phyloP scores from a whole-genome alignment of 2,113 vertebrate genomes.

The Calidris pygmaea region DNA sequence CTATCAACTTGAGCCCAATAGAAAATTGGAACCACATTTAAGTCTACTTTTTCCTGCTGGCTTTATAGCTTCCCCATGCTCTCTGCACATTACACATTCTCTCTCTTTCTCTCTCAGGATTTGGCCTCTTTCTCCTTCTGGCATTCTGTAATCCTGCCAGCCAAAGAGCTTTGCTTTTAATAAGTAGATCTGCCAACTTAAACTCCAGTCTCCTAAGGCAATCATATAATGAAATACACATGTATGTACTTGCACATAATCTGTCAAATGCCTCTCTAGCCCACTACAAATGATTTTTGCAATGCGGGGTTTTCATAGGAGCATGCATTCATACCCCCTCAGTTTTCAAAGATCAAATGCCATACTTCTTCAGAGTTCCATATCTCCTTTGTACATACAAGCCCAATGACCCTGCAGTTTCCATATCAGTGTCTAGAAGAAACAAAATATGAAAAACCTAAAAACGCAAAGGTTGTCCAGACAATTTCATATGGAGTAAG shows the following conservation, averaged over 20 bases:
- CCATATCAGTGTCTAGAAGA: neutral
- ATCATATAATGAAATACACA: conserved; percentile 84
- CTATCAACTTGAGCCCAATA: conserved; percentile 56
- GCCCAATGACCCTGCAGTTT: neutral
- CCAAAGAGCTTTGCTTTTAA: conserved; percentile 79
- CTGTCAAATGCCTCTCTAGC: conserved; percentile 50
- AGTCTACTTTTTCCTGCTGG: conserved; percentile 61
- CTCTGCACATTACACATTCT: conserved; percentile 55
- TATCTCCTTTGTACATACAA: neutral
- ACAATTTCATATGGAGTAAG: neutral
- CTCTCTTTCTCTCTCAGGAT: conserved; percentile 44
- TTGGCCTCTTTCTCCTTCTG: conserved; percentile 14
- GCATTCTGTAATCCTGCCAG: conserved; percentile 78
- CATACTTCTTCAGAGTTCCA: neutral
- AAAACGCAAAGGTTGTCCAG: neutral
- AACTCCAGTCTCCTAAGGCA: conserved; percentile 80
- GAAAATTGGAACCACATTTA: conserved; percentile 69
- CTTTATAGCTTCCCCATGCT: conserved; percentile 54
- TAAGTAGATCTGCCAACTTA: conserved; percentile 85
- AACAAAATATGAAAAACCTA: neutral
- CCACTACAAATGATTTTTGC: conserved; percentile 58
- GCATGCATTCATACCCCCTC: neutral
- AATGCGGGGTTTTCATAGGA: neutral
- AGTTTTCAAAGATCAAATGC: neutral
- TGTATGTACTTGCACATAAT: conserved; percentile 77